phyloP scores from a whole-genome alignment of 2,113 vertebrate species.

The Prunella fulvescens region DNA sequence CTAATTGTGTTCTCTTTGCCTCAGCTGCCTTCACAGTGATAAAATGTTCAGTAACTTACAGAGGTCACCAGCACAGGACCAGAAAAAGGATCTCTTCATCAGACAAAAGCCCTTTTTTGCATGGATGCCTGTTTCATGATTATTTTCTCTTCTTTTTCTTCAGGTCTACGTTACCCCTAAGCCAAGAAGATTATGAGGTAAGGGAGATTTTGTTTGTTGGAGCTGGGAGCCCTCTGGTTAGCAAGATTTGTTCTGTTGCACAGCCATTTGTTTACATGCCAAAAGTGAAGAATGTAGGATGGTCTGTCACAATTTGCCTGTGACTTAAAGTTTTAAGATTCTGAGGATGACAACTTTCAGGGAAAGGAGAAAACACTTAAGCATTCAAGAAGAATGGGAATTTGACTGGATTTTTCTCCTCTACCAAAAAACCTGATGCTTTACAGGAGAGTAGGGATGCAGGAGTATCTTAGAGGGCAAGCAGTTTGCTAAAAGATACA shows the following conservation, averaged over 20 bases:
- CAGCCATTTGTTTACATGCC: neutral
- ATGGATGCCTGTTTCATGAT: neutral
- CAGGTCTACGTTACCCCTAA: constrained; percentile 88
- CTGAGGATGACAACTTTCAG: neutral
- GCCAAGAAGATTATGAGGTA: constrained; percentile 89
- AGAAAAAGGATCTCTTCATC: neutral
- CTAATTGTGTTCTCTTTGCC: neutral
- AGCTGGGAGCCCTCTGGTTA: neutral
- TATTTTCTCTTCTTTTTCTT: constrained; percentile 32
- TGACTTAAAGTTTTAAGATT: neutral
- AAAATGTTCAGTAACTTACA: neutral
- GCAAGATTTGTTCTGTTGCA: neutral
- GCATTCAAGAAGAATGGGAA: neutral
- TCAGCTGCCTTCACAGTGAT: neutral
- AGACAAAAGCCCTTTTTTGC: neutral
- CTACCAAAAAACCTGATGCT: neutral
- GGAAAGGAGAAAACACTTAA: neutral
- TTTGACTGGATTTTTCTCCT: neutral
- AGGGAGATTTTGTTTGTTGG: constrained; percentile 2
- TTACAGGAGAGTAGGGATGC: neutral
- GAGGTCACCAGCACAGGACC: neutral
- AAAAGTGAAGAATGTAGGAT: neutral
- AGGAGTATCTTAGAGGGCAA: neutral
- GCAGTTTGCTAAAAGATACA: neutral
- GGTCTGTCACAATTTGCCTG: neutral